Base-by-base conservation (phyloP, 2,888 invertebrate species). In the Marasmarcha lunaedactyla region DNA sequence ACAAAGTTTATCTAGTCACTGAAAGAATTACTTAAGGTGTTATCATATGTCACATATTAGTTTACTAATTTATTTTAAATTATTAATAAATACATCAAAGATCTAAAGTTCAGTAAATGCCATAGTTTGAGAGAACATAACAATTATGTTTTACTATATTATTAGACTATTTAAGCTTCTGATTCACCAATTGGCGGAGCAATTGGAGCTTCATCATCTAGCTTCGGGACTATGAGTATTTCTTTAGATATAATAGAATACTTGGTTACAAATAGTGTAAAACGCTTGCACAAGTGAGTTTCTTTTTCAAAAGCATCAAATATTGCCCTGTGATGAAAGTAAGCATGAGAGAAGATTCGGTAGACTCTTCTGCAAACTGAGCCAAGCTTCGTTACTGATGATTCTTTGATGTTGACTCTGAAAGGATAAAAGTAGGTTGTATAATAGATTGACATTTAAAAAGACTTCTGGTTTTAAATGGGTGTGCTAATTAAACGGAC, bases 321-420 rank as follows among this genome's bases (percentile, higher is more conserved):
- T 70, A 98, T 92, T 52, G 90, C 88, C 55, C 95, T 88, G 77
- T 99, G 99, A 79, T 99, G 99, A 74, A 96, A 99, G 77, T 97
- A 99, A 25, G 99, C 98, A 84, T 99, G 99, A 37, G 98, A 98
- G 78, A 99, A 99, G 71, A 99, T 99, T 84, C 99, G 90, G 74
- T 99, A 99, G 1, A 99, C 98, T 57, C 99, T 88, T 57, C 99
- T 89, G 77, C 99, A 99, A 7, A 99, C 98, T 34, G 98, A 98
- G 38, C 98, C 98, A 57, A 99, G 85, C 83, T 99, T 99, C 38
- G 97, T 94, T 49, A 99, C 97, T 25, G 98, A 98, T 10, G 98
- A 96, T 70, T 99, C 99, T 76, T 98, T 98, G 74, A 99, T 98
- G 81, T 95, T 98, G 40, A 99, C 95, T 72, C 98, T 97, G 79